Evolutionary conservation across 2,797 vertebrate species (phyloP).

Genomic region (Paratrypauchen microcephalus): DNA sequence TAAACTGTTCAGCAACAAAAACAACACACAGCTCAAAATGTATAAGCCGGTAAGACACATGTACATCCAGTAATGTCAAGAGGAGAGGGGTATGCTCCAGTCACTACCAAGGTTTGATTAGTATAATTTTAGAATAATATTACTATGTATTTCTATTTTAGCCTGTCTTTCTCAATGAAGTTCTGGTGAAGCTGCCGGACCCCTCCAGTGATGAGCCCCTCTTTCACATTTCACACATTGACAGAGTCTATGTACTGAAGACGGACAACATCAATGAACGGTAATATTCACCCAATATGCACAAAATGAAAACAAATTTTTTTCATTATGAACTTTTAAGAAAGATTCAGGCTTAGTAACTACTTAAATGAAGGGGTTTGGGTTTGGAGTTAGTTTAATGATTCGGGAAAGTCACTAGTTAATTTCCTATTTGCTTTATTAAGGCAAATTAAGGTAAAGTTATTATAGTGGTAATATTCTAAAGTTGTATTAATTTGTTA

Average conservation of each 20-base stretch:
- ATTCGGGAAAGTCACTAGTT: too few species aligned
- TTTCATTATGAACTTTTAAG: too few species aligned
- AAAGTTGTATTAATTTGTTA: neutral
- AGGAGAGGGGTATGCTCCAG: neutral
- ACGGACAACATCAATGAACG: slow-evolving; percentile 95
- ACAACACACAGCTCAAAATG: slow-evolving; percentile 89
- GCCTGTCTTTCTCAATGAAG: slow-evolving; percentile 96
- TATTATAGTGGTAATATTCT: too few species aligned
- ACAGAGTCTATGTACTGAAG: slow-evolving; percentile 90
- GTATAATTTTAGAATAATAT: too few species aligned
- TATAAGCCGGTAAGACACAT: slow-evolving; percentile 88
- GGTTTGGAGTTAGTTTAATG: too few species aligned
- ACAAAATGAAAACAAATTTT: neutral
- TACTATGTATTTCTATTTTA: slow-evolving; percentile 40
- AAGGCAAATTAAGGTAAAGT: too few species aligned
- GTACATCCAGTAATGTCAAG: neutral
- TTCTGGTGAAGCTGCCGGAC: slow-evolving; percentile 93
- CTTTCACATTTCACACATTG: slow-evolving; percentile 97
- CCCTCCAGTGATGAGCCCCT: slow-evolving; percentile 92
- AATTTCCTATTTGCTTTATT: too few species aligned
- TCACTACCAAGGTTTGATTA: neutral
- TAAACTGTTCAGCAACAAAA: slow-evolving; percentile 90
- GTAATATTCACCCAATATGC: slow-evolving; percentile 59
- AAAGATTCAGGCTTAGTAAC: too few species aligned
- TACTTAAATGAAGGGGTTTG: too few species aligned